Conservation (phyloP, 2,888 invertebrate genomes). For the Acanthosepion esculentum region DNA sequence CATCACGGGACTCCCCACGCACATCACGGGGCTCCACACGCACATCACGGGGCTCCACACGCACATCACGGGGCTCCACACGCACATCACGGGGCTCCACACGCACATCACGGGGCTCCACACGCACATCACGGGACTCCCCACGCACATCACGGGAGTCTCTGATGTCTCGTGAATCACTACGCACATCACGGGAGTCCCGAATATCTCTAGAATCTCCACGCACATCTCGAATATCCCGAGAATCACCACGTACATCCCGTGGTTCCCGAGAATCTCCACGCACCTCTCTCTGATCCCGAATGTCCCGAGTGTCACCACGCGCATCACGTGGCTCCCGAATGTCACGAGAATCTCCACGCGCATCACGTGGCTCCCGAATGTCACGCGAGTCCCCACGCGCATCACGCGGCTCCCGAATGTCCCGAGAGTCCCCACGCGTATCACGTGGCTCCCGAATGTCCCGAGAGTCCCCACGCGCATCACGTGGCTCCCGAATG, state of each 20-base stretch:
- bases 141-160: slow-evolving; percentile 48
- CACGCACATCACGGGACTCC: slow-evolving; percentile 34
- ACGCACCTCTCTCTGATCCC: not conserved
- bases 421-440: slow-evolving; percentile 41
- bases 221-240: slow-evolving; percentile 47
- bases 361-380: not conserved
- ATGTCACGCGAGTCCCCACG: not conserved
- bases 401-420: not conserved
- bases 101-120: slow-evolving; percentile 35
- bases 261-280: slow-evolving; percentile 2
- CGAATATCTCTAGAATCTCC: slow-evolving; percentile 35
- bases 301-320: not conserved
- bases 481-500: slow-evolving; percentile 39
- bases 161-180: slow-evolving; percentile 39
- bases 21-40: not conserved
- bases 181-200: slow-evolving; percentile 45
- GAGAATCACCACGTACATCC: slow-evolving; percentile 36
- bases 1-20: not conserved
- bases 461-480: slow-evolving; percentile 39
- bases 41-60: not conserved
- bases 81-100: not conserved
- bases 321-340: not conserved
- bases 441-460: not conserved
- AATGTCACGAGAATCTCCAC: not conserved
- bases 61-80: not conserved